A percentile compares a stretch with the other conserved stretches of the same genome.
Conservation (phyloP, 2,113 vertebrate species). For the Mionectes macconnelli region DNA sequence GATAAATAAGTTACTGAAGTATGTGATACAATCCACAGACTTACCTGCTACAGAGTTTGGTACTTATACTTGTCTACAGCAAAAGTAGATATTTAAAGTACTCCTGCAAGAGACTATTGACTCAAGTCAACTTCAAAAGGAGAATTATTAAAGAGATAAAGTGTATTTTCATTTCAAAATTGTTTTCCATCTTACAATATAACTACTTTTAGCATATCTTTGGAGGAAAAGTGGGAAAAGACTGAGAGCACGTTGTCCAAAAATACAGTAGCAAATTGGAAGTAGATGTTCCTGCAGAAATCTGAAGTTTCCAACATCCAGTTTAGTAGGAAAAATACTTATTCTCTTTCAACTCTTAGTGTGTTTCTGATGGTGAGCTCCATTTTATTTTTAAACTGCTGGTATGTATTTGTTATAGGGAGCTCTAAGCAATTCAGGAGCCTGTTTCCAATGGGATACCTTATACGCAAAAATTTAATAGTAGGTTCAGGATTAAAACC, state of each 20-base stretch:
- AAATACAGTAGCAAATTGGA: conserved; percentile 33
- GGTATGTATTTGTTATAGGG: conserved; percentile 80
- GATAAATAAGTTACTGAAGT: not conserved
- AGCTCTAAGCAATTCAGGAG: conserved; percentile 78
- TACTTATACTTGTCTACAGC: not conserved
- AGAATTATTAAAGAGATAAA: not conserved
- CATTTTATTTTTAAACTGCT: conserved; percentile 86
- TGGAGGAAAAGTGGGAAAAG: not conserved
- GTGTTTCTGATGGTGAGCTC: conserved; percentile 80
- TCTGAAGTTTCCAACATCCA: conserved; percentile 4
- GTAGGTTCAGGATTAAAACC: conserved; percentile 81
- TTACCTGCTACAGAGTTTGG: not conserved
- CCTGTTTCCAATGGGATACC: conserved; percentile 80
- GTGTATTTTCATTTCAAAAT: not conserved
- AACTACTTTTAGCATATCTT: not conserved
- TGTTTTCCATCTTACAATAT: not conserved
- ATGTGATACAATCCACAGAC: not conserved
- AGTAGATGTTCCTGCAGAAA: conserved; percentile 27
- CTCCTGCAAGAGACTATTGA: not conserved
- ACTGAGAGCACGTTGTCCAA: not conserved
- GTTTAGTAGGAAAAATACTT: conserved; percentile 36
- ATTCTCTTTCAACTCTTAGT: conserved; percentile 48
- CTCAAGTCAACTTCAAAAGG: not conserved
- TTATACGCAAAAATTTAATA: conserved; percentile 78
- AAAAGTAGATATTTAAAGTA: not conserved